Evolutionary conservation across 1,140 invertebrate genomes (phyloP).

Genomic region (Rhynchophorus ferrugineus): DNA sequence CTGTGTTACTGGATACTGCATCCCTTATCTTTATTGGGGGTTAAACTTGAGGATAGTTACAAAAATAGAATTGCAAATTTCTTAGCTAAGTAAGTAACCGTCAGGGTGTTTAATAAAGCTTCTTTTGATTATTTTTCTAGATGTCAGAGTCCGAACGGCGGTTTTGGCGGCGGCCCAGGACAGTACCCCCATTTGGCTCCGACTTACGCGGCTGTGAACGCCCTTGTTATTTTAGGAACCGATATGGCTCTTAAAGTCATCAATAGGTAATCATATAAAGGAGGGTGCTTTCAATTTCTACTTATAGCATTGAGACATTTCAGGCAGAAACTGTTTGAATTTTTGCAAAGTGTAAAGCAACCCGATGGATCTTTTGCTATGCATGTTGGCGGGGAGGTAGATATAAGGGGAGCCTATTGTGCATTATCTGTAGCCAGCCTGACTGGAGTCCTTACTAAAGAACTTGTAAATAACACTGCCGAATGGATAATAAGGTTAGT

Average conservation of each 20-base stretch:
- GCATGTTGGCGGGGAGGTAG: conserved; percentile 90
- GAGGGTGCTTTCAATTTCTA: too few species aligned
- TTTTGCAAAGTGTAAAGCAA: conserved; percentile 67
- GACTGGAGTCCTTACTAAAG: conserved; percentile 63
- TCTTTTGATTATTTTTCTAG: conserved; percentile 33
- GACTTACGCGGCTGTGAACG: conserved; percentile 94
- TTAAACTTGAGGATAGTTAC: conserved; percentile 56
- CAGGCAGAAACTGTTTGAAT: conserved; percentile 62
- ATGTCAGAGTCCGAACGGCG: conserved; percentile 76
- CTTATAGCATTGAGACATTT: conserved; percentile 2
- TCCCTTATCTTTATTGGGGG: conserved; percentile 74
- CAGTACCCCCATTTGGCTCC: conserved; percentile 90
- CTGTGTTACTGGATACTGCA: conserved; percentile 93
- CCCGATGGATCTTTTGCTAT: conserved; percentile 87
- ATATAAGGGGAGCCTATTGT: conserved; percentile 94
- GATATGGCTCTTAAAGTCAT: conserved; percentile 80
- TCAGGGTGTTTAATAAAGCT: not conserved
- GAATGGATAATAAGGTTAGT: conserved; percentile 74
- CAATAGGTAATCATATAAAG: conserved; percentile 64
- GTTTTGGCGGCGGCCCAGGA: conserved; percentile 89
- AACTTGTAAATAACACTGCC: conserved; percentile 77
- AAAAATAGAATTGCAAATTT: conserved; percentile 62
- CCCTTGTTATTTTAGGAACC: conserved; percentile 82
- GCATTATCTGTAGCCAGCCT: conserved; percentile 82
- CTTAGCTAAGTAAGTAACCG: conserved; percentile 45